A percentile compares a stretch with the other conserved stretches of the same genome.
These are phyloP conservation scores for Strix aluco DNA, from an alignment of 2,113 vertebrate genomes.

Conservation along the genomic window DNA sequence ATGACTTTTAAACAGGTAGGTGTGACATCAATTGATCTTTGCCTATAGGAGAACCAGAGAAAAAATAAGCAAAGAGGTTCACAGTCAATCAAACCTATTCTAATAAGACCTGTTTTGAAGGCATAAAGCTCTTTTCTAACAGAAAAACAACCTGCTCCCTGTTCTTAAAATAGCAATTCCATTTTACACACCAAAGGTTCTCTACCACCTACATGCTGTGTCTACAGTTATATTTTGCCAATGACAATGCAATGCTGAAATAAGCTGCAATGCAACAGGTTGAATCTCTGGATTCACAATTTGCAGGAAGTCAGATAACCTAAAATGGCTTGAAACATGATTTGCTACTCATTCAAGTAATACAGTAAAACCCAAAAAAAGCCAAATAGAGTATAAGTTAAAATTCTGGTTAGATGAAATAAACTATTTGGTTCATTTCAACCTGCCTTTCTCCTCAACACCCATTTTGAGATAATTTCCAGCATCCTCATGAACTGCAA, in stretches of 20 bases:
- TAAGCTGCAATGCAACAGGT: background rate
- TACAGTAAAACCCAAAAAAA: background rate
- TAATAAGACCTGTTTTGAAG: background rate
- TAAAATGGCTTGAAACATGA: background rate
- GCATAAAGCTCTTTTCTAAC: background rate
- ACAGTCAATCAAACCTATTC: slow-evolving; percentile 15
- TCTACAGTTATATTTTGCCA: background rate
- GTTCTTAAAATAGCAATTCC: background rate
- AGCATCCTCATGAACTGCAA: slow-evolving; percentile 16
- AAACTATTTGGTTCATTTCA: background rate
- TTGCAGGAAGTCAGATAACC: background rate
- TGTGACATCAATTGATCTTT: slow-evolving; percentile 45
- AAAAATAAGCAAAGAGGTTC: background rate
- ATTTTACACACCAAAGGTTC: background rate
- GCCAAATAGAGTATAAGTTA: background rate
- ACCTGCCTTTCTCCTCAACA: background rate
- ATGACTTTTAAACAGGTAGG: slow-evolving; percentile 45
- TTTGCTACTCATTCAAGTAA: background rate
- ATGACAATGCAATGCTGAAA: background rate
- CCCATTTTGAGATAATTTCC: slow-evolving; percentile 14
- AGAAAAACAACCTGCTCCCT: background rate
- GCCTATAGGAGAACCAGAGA: slow-evolving; percentile 15
- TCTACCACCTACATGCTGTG: background rate
- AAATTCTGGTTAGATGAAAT: background rate
- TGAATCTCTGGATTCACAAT: background rate